A percentile compares a stretch with the other conserved stretches of the same genome.
These are phyloP conservation scores for Acromyrmex heyeri DNA, from an alignment of 1,140 invertebrate species.

Conservation along the genomic window DNA sequence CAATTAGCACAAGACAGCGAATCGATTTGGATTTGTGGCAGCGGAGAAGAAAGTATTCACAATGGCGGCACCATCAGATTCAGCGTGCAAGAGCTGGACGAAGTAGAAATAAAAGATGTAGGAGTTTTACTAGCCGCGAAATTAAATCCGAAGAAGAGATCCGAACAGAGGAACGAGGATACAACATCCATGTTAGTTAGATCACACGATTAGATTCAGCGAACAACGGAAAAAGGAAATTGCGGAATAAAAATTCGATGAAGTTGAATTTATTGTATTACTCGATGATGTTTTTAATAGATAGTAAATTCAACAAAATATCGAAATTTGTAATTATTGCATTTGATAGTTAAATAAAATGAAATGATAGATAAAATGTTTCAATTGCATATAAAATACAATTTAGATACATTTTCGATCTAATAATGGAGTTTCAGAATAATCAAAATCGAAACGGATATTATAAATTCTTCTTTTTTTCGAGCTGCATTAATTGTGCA, in stretches of 20 bases:
- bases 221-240: background rate
- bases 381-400: background rate
- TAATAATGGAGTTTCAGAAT: background rate
- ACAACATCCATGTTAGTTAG: constrained; percentile 9
- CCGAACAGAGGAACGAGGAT: background rate
- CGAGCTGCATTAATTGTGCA: background rate
- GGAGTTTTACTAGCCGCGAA: constrained; percentile 27
- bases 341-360: background rate
- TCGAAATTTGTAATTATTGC: background rate
- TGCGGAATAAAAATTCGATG: background rate
- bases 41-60: constrained; percentile 2
- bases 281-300: background rate
- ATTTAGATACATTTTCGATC: background rate
- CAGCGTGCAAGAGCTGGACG: constrained; percentile 10
- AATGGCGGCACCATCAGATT: constrained; percentile 41
- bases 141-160: background rate
- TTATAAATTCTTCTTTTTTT: background rate
- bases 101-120: constrained; percentile 30
- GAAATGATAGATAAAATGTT: background rate
- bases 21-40: constrained; percentile 36
- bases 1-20: constrained; percentile 40
- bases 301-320: background rate
- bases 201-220: constrained; percentile 19
- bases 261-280: constrained; percentile 2
- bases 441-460: background rate